Conservation (phyloP, 2,113 vertebrate genomes). For the Carollia perspicillata region DNA sequence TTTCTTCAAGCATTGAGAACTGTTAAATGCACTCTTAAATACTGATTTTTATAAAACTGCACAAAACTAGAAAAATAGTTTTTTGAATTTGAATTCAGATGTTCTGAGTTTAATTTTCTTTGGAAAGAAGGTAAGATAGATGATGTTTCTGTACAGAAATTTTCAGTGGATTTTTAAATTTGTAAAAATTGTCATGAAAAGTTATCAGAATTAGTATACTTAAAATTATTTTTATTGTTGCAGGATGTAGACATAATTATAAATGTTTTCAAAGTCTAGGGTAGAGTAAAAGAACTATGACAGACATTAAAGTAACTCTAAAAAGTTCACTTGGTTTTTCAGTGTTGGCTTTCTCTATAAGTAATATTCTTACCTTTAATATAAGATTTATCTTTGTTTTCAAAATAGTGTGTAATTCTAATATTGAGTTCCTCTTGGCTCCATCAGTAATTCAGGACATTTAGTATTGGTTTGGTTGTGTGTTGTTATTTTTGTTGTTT, state of each 20-base stretch:
- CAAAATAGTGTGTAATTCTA: neutral
- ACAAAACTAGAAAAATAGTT: neutral
- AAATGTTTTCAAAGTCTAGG: neutral
- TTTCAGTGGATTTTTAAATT: neutral
- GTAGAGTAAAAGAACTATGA: neutral
- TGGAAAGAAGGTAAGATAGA: neutral
- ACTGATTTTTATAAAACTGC: constrained; percentile 7
- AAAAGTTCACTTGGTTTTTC: neutral
- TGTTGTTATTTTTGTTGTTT: neutral
- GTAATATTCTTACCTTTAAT: neutral
- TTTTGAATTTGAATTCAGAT: neutral
- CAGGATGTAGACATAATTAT: neutral
- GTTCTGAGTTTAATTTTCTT: neutral
- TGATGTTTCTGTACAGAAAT: neutral
- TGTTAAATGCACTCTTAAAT: neutral
- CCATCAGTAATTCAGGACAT: neutral
- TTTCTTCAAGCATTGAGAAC: neutral
- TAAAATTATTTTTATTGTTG: neutral
- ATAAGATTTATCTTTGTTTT: neutral
- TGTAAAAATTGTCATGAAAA: neutral
- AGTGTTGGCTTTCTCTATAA: neutral
- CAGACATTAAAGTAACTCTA: neutral
- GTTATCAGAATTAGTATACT: neutral
- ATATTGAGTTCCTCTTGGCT: neutral
- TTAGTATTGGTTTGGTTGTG: neutral